Evolutionary conservation across 1,140 invertebrate genomes (phyloP), one percentile per base, ranked within the genome.

Genomic region (Pseudomyrmex gracilis): DNA sequence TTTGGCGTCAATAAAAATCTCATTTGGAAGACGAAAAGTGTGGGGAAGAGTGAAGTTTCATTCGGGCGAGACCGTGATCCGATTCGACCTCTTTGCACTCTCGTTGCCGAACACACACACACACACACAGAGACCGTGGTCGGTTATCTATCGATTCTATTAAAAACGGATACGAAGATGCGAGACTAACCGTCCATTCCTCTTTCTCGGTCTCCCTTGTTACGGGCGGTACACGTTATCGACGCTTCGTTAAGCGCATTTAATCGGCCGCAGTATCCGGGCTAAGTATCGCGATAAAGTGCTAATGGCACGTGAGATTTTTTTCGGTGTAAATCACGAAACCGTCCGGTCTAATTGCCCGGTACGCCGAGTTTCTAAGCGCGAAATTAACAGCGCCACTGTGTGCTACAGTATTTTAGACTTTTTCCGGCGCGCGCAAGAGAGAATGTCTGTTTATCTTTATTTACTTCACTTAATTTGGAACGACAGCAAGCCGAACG

Each of bases 81-180:
- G 43, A 71, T 58, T 80, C 53, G 43, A 80, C 8, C 45, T 1
- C 17, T 80, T 70, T 58, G 43, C 51, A 17, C 22, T 12, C 34
- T 64, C n/a, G n/a, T 80, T 34, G n/a, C 53, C 47, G 4, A 60
- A 20, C 10, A 10, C n/a, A 17, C n/a, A 34, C 34, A 5, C 34
- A 34, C 0, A 34, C 34, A 34, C 34, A 34, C 34, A 5, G 4
- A 34, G 4, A 34, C 34, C 5, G 4, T n/a, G 9, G 13, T 68
- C 43, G 45, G 43, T 80, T 76, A 71, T 71, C 61, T 60, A 49
- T 80, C 53, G 20, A 80, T 60, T 80, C 43, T 70, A 68, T 80
- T 80, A 57, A 57, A 71, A 60, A n/a, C 20, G 43, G 43, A 58
- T 58, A 49, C 55, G 13, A 70, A 15, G 49, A 51, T 24, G 49